phyloP scores from a whole-genome alignment of 2,797 vertebrate species.

The Eleutherodactylus coqui region DNA sequence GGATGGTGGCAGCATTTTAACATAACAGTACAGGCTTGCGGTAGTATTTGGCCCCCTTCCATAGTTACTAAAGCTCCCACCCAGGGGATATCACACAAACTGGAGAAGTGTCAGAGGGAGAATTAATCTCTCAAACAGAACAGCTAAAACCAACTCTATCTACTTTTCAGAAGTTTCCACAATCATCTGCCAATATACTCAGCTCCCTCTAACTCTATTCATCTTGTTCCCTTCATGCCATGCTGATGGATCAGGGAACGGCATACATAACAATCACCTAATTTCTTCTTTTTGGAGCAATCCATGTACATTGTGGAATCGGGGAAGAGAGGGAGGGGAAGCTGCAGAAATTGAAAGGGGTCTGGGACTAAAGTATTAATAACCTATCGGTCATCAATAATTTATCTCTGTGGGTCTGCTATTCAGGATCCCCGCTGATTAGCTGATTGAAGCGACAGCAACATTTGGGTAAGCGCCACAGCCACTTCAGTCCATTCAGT shows the following conservation, averaged over 20 bases:
- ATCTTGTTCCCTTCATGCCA: not conserved
- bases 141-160: conserved; percentile 39
- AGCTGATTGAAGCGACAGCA: too few relatives aligned
- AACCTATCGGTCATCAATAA: too few relatives aligned
- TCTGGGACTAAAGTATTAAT: too few relatives aligned
- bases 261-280: not conserved
- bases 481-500: too few relatives aligned
- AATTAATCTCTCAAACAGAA: conserved; percentile 43
- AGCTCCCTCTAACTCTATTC: not conserved
- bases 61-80: conserved; percentile 29
- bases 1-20: not conserved
- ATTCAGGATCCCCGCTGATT: too few relatives aligned
- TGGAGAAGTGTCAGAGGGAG: conserved; percentile 25
- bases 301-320: not conserved
- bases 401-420: too few relatives aligned
- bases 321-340: not conserved
- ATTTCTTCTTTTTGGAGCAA: not conserved
- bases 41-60: conserved; percentile 33
- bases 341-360: too few relatives aligned
- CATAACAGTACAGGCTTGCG: not conserved
- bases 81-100: conserved; percentile 39
- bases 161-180: conserved; percentile 38
- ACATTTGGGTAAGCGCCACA: too few relatives aligned
- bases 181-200: not conserved
- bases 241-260: not conserved